Base-by-base conservation (phyloP, 2,113 vertebrate genomes). In the Hypomesus transpacificus region DNA sequence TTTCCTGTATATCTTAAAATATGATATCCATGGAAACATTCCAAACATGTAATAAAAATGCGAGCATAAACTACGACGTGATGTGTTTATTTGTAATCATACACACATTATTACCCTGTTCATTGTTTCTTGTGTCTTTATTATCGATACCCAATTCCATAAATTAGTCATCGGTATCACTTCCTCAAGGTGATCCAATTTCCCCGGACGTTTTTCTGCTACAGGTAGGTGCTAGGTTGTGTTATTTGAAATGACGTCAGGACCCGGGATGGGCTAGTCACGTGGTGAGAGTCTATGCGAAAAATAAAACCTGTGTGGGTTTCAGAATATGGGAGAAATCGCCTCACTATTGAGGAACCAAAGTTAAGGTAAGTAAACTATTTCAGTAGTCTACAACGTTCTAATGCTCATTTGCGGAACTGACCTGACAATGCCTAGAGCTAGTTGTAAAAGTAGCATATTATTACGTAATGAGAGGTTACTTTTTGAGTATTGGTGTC, bases 161-260 rank as follows among this genome's bases (percentile, higher is more conserved):
- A 26, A 61, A 28, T 61, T 61, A 61, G 59, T 61, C 59, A 61
- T 61, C 59, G 2, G 59, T 61, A 61, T 61, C 59, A 61, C 59
- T 61, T 61, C 59, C 59, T 24, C 26, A 21, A 16, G 24, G 14
- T 61, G 21, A 61, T 28, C 11, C 16, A 14, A 61, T 61, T 61
- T 61, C 24, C 11, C 20, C 57, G 24, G 14, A 24, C 14, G 14
- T 17, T 61, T 4, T 17, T 13, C 24, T 17, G 21, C 14, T 16
- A 61, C 59, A 61, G 59, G 59, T 61, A 61, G 59, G 24, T 17
- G 39, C 24, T 56, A n/a, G n/a, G 53, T 56, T 56, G 14, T 24
- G 16, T 13, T 61, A 16, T 28, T 61, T 26, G n/a, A 14, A 28
- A 22, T 61, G 59, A 61, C 59, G 59, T 61, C 21, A 61, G 4